phyloP scores from a whole-genome alignment of 2,113 vertebrate species.

The Forbesichthys agassizii region DNA sequence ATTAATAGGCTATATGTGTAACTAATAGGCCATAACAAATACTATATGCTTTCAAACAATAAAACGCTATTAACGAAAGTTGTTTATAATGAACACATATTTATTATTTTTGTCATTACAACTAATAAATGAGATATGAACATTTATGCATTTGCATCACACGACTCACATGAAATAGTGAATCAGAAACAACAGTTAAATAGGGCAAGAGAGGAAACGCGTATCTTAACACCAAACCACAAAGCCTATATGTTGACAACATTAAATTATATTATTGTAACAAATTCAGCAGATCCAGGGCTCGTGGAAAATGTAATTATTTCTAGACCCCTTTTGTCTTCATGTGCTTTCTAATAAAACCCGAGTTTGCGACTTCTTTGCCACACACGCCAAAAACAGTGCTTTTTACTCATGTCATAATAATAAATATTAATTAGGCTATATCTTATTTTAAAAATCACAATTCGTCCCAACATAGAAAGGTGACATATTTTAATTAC shows the following conservation, averaged over 20 bases:
- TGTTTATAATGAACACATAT: conserved; percentile 85
- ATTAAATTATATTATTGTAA: conserved; percentile 74
- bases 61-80: conserved; percentile 61
- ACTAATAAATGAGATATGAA: conserved; percentile 83
- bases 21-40: neutral
- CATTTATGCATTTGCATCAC: conserved; percentile 81
- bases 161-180: conserved; percentile 85
- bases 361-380: conserved; percentile 81
- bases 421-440: conserved; percentile 61
- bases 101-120: conserved; percentile 91
- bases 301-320: conserved; percentile 42
- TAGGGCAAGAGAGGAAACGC: conserved; percentile 75
- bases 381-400: conserved; percentile 69
- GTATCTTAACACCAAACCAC: conserved; percentile 77
- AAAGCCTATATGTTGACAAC: conserved; percentile 74
- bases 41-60: conserved; percentile 14
- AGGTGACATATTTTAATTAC: conserved; percentile 31
- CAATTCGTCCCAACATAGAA: conserved; percentile 32
- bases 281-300: conserved; percentile 72
- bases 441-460: conserved; percentile 50
- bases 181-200: conserved; percentile 82
- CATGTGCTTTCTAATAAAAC: conserved; percentile 81
- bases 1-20: neutral
- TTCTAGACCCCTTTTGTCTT: conserved; percentile 62
- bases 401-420: conserved; percentile 71